Evolutionary conservation across 1,140 invertebrate genomes (phyloP).

Genomic region (Drosophila bocqueti): DNA sequence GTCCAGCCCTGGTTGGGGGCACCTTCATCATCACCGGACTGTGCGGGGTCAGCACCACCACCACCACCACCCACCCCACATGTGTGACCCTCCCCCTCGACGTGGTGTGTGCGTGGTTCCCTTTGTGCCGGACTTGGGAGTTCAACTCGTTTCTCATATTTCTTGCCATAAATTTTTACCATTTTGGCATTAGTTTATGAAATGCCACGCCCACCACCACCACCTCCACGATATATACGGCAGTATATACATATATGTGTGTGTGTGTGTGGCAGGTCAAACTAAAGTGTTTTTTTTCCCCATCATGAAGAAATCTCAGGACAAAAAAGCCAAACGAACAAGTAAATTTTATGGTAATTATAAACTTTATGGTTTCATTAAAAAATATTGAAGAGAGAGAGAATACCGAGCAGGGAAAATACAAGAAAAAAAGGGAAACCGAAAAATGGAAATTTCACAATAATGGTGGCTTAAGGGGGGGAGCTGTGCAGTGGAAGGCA

Average conservation of each 20-base stretch:
- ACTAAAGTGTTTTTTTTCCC: slow-evolving; percentile 44
- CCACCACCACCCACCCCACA: background rate
- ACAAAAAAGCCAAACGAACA: slow-evolving; percentile 51
- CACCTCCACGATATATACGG: background rate
- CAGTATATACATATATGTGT: background rate
- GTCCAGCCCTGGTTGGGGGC: background rate
- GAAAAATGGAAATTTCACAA: slow-evolving; percentile 29
- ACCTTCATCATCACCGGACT: slow-evolving; percentile 10
- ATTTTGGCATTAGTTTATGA: slow-evolving; percentile 68
- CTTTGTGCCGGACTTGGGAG: slow-evolving; percentile 59
- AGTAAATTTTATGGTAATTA: slow-evolving; percentile 79
- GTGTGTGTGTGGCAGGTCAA: slow-evolving; percentile 32
- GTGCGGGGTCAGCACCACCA: slow-evolving; percentile 10
- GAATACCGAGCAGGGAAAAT: slow-evolving; percentile 3
- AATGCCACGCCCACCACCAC: slow-evolving; percentile 38
- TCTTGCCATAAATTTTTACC: slow-evolving; percentile 77
- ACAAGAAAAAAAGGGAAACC: slow-evolving; percentile 10
- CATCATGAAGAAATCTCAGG: slow-evolving; percentile 45
- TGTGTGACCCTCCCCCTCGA: slow-evolving; percentile 1
- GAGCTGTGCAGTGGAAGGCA: no score
- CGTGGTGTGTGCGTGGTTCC: slow-evolving; percentile 46
- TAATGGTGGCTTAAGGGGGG: background rate
- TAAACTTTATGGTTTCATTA: slow-evolving; percentile 77
- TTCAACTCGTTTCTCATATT: slow-evolving; percentile 69
- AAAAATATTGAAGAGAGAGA: slow-evolving; percentile 57